Conservation (phyloP, 2,888 invertebrate genomes). For the Eumacrocentrus americanus region DNA sequence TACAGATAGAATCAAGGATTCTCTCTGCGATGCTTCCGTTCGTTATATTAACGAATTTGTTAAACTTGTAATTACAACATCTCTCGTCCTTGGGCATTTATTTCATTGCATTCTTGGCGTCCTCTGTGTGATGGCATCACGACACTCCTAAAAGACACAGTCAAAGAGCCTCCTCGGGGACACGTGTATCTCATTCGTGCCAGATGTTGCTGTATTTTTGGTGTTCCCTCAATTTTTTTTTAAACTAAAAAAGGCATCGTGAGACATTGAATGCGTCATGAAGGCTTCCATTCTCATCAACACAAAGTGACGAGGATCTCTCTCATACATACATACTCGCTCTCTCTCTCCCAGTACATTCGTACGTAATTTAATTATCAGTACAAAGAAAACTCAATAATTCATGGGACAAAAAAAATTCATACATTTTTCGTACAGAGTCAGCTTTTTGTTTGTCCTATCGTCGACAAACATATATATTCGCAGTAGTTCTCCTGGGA, state of each 20-base stretch:
- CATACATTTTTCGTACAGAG: no score
- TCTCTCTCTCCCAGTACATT: no score
- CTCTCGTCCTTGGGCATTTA: constrained; percentile 23
- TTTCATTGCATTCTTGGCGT: constrained; percentile 28
- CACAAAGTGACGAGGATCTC: constrained; percentile 10
- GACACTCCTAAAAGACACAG: constrained; percentile 21
- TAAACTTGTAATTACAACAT: constrained; percentile 6
- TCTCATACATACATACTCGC: neutral
- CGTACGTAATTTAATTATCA: neutral
- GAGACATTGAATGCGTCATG: no score
- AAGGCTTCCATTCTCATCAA: no score
- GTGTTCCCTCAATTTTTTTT: constrained; percentile 30
- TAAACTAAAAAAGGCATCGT: constrained; percentile 11
- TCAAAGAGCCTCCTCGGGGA: constrained; percentile 30
- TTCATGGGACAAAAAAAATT: no score
- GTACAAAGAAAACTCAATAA: neutral
- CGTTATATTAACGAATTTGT: neutral
- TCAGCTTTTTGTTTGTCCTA: no score
- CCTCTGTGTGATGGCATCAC: constrained; percentile 27
- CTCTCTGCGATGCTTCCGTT: no score
- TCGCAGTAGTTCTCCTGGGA: neutral
- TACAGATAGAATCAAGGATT: no score
- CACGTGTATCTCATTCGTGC: constrained; percentile 45
- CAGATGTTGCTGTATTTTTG: constrained; percentile 45
- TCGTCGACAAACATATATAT: no score